Evolutionary conservation across 2,888 invertebrate species (phyloP), one percentile per base, ranked within the genome.

Genomic region (Acronicta alni): DNA sequence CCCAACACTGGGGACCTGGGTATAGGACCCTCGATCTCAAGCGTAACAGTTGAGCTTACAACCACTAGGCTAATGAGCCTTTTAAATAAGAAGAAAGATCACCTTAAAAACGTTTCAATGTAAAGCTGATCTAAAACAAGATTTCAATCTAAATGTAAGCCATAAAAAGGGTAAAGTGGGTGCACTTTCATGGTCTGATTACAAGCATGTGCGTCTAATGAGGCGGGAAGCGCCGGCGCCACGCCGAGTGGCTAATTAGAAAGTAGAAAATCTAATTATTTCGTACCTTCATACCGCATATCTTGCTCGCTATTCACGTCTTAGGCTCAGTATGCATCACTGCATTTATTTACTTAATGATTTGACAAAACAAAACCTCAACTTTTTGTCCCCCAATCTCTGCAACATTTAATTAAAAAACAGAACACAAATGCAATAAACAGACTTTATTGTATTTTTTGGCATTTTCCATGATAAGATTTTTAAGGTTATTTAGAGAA

Each of bases 231-330:
- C 70, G 67, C 67, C 64, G 74, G 75, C 74, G 76, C 79, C 75
- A 73, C 78, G 77, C 77, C 79, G 73, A 78, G 78, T 82, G 81
- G 83, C 84, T 86, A 83, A 87, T 89, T 87, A 86, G 88, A 88
- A 87, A 88, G 87, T 86, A 81, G 85, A 84, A 85, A 85, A 83
- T 80, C 71, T 79, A 86, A 87, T 87, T 85, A 87, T 85, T 79
- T 77, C 66, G 49, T 75, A 57, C 63, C 55, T 47, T 56, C 41
- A 47, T 54, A 41, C 15, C 38, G 47, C 54, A 55, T 63, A 57
- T 52, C 54, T 58, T n/a, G 45, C 20, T 15, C 47, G 51, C 12
- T 45, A 49, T 42, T 48, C 18, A 18, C 23, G 14, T 6, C 46
- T 37, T 15, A 20, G 57, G 63, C 63, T 57, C 26, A 10, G 2